phyloP scores from a whole-genome alignment of 2,888 invertebrate species.

The Nomada goodeniana region DNA sequence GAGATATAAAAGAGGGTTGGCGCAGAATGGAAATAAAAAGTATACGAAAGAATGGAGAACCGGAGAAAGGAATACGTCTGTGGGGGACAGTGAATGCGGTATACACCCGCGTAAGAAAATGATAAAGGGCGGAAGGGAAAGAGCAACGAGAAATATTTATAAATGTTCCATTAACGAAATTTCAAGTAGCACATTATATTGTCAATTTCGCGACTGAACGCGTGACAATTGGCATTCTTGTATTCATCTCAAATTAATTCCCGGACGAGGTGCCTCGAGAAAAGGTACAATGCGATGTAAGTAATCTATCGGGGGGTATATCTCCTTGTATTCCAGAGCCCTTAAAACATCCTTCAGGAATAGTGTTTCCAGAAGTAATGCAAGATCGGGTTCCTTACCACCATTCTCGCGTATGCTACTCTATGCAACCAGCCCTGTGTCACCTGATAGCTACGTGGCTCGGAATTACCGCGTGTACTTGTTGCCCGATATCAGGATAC shows the following conservation, averaged over 20 bases:
- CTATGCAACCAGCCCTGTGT: constrained; percentile 11
- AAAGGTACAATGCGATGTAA: background rate
- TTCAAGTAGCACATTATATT: too few relatives aligned
- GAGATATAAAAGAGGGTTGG: constrained; percentile 10
- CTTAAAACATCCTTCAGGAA: constrained; percentile 2
- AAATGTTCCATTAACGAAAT: too few relatives aligned
- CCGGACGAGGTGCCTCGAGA: too few relatives aligned
- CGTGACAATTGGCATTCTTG: too few relatives aligned
- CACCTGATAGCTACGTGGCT: constrained; percentile 17
- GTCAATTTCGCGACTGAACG: too few relatives aligned
- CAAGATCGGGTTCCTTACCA: constrained; percentile 16
- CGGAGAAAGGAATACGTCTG: background rate
- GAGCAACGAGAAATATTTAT: background rate
- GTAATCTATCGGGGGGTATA: background rate
- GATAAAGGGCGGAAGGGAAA: background rate
- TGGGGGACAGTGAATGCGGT: background rate
- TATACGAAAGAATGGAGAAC: background rate
- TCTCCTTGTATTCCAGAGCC: background rate
- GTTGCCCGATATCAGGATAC: background rate
- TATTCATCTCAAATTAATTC: too few relatives aligned
- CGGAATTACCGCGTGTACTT: background rate
- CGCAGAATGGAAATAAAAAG: constrained; percentile 14
- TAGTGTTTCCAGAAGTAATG: constrained; percentile 16
- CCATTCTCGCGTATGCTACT: background rate
- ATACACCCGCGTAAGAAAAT: background rate